A percentile compares a stretch with the other conserved stretches of the same genome.
Evolutionary conservation across 2,113 vertebrate genomes (phyloP).

Genomic region (Nanorana parkeri): DNA sequence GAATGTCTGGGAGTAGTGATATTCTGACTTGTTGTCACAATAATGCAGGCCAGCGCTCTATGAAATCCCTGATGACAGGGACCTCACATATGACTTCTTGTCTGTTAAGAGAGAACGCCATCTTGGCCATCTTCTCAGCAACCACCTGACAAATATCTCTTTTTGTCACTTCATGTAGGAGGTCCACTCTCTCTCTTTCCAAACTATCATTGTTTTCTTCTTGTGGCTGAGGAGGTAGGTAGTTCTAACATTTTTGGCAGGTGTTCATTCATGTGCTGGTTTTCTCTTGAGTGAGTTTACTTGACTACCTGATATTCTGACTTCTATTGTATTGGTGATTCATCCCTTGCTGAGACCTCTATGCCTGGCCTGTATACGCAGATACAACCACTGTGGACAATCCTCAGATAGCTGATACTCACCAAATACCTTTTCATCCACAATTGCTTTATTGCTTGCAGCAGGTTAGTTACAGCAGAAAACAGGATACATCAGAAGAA

Average conservation of each 20-base stretch:
- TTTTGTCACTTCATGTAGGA: not conserved
- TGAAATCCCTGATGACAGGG: not conserved
- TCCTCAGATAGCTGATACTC: no score
- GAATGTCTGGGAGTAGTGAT: not conserved
- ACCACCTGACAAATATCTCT: not conserved
- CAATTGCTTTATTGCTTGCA: no score
- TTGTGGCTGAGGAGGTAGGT: not conserved
- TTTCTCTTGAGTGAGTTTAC: not conserved
- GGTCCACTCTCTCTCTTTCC: not conserved
- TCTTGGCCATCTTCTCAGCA: not conserved
- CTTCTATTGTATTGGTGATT: no score
- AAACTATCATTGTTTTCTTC: not conserved
- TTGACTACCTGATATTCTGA: no score
- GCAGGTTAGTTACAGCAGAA: no score
- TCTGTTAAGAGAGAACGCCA: not conserved
- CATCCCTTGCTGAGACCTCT: no score
- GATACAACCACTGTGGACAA: no score
- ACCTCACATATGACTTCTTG: not conserved
- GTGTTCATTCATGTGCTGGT: not conserved
- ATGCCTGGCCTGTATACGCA: no score
- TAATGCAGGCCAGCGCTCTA: slow-evolving; percentile 3
- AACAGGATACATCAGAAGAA: no score
- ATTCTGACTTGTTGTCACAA: no score
- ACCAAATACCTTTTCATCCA: no score
- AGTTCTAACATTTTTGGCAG: not conserved